Base-by-base conservation (phyloP, 2,888 invertebrate species). In the Cactoblastis cactorum region DNA sequence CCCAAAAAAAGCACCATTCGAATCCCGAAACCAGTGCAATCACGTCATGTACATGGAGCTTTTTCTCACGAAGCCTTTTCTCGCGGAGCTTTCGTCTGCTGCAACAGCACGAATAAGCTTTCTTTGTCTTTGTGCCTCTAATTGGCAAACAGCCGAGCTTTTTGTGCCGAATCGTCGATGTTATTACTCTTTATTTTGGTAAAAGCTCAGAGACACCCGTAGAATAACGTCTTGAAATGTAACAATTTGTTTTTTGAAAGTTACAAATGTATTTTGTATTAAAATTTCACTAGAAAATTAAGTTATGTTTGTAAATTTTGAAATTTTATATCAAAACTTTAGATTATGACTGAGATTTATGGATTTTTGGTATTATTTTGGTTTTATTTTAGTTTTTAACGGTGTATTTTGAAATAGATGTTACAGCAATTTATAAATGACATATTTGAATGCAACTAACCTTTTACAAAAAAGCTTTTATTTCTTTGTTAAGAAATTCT, bases 101-200 rank as follows among this genome's bases (percentile, higher is more conserved):
- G 24, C 24, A 37, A 15, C 37, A 28, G 43, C 43, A 43, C 28
- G 24, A 43, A 41, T 24, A 41, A 43, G 43, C 43, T 43, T 28
- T 43, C 43, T 43, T 43, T 43, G 28, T 28, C 43, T 43, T 43
- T 43, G 43, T 4, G 43, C 43, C 17, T 15, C 43, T 43, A 43
- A 43, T 43, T 43, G 43, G 43, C 43, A 28, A 43, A 28, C 43
- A 32, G 28, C 17, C 43, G 43, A 28, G 43, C 43, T 43, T 43
- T 43, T 32, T 43, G 37, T 37, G 39, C 39, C 12, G 22, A 41
- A 41, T 41, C 22, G 22, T 12, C 28, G 43, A 43, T 28, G 43
- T 43, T 41, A 41, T 24, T 24, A 41, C 24, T 22, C 43, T 28
- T 24, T 22, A 18, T 28, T 45, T 34, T 33, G 15, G 37, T 8